phyloP scores from a whole-genome alignment of 2,797 vertebrate genomes.

The Crypturellus tataupa region DNA sequence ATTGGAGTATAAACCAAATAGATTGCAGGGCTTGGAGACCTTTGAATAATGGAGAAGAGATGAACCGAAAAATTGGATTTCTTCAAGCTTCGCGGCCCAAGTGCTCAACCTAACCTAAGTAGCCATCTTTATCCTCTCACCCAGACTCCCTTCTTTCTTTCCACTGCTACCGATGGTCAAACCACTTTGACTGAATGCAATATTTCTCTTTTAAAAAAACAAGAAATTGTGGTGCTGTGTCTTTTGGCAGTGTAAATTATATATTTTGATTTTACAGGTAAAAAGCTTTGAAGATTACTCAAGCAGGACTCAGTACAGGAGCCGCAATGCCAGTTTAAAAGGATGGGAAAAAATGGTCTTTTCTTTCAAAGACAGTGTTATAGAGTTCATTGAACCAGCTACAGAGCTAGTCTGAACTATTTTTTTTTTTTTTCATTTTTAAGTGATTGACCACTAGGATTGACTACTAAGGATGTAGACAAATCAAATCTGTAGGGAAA shows the following conservation, averaged over 20 bases:
- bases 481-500: neutral
- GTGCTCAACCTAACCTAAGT: conserved; percentile 14
- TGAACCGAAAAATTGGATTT: conserved; percentile 70
- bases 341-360: neutral
- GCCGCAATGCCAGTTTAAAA: neutral
- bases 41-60: conserved; percentile 40
- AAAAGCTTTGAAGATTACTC: neutral
- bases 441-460: neutral
- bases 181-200: neutral
- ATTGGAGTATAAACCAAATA: conserved; percentile 11
- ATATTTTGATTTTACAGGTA: neutral
- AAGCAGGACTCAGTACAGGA: neutral
- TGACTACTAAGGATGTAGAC: neutral
- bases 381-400: neutral
- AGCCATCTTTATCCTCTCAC: neutral
- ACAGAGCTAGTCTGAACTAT: no score
- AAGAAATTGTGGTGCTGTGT: neutral
- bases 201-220: neutral
- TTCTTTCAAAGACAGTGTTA: neutral
- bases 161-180: neutral
- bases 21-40: neutral
- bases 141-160: neutral
- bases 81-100: neutral
- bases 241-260: neutral
- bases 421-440: neutral